Conservation (phyloP, 2,113 vertebrate species). For the Ammodytes marinus region DNA sequence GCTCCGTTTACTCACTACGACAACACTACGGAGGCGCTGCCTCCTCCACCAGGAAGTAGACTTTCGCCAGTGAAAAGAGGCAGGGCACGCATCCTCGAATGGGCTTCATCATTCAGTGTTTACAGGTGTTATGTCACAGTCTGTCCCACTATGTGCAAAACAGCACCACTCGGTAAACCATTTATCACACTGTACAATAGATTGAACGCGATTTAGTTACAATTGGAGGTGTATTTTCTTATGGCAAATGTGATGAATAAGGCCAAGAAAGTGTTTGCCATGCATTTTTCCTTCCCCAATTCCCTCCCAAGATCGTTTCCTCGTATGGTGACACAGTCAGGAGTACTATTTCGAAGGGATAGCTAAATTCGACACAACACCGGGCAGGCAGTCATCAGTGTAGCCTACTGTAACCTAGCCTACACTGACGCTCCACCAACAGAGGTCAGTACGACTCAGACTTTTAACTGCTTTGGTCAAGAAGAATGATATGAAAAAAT, state of each 20-base stretch:
- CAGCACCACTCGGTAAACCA: not conserved
- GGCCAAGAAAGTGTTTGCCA: no score
- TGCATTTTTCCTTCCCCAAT: no score
- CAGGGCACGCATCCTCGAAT: constrained; percentile 43
- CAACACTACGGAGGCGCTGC: constrained; percentile 39
- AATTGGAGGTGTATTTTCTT: no score
- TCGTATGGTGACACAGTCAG: not conserved
- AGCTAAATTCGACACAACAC: constrained; percentile 29
- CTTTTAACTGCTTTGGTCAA: not conserved
- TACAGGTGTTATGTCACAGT: constrained; percentile 50
- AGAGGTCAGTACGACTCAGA: constrained; percentile 61
- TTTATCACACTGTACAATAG: not conserved
- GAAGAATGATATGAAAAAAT: not conserved
- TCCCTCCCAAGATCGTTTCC: not conserved
- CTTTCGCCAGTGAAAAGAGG: constrained; percentile 40
- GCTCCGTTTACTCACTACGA: constrained; percentile 28
- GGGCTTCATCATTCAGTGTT: constrained; percentile 29
- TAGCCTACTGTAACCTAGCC: not conserved
- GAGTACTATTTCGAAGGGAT: constrained; percentile 1
- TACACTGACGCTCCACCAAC: constrained; percentile 37
- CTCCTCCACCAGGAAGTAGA: constrained; percentile 77
- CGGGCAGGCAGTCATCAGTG: not conserved
- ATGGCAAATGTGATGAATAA: no score
- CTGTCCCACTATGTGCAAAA: not conserved
- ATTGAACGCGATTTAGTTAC: no score